phyloP scores from a whole-genome alignment of 2,797 vertebrate species.

The Lagorchestes hirsutus region DNA sequence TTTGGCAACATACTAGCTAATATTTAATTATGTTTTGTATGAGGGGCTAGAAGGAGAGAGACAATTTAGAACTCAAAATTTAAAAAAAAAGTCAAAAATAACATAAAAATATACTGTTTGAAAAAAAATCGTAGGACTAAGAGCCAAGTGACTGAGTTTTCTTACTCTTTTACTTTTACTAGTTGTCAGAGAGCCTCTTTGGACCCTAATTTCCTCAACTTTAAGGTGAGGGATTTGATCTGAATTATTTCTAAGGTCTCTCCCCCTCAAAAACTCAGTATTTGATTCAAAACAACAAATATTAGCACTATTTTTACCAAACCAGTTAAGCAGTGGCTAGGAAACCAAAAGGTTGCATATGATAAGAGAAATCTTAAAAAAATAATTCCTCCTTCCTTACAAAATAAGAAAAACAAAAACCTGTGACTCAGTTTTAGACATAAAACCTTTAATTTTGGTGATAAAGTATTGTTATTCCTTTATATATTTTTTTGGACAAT shows the following conservation, averaged over 20 bases:
- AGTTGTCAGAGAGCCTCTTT: neutral
- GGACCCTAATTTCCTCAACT: neutral
- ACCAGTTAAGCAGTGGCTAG: neutral
- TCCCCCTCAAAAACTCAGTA: neutral
- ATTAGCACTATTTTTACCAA: neutral
- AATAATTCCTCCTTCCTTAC: neutral
- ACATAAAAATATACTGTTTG: no score
- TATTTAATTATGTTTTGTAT: neutral
- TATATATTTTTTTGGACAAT: neutral
- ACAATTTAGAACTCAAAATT: neutral
- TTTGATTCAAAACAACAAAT: neutral
- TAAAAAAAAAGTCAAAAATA: neutral
- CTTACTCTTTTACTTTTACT: neutral
- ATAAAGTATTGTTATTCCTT: neutral
- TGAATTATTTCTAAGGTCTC: neutral
- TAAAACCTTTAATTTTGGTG: neutral
- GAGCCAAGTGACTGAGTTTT: neutral
- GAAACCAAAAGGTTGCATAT: neutral
- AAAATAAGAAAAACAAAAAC: neutral
- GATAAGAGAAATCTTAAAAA: neutral
- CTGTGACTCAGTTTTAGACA: neutral
- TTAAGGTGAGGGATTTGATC: neutral
- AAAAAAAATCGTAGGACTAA: neutral
- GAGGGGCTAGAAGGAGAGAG: neutral
- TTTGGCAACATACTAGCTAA: neutral